phyloP scores from a whole-genome alignment of 2,797 vertebrate genomes.

The Sebastes nivosus region DNA sequence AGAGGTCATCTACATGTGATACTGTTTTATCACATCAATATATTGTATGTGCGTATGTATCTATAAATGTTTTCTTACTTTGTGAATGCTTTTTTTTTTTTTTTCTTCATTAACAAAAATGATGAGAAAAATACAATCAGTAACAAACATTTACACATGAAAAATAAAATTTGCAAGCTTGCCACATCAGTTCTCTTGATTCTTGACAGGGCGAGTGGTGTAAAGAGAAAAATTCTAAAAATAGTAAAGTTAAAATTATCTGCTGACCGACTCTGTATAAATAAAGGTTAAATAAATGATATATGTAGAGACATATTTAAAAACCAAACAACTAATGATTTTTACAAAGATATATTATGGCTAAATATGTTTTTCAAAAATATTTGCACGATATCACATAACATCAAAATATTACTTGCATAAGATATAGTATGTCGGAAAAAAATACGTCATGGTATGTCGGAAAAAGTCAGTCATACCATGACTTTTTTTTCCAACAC shows the following conservation, averaged over 20 bases:
- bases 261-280: background rate
- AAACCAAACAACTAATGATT: background rate
- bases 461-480: background rate
- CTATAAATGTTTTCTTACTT: slow-evolving; percentile 70
- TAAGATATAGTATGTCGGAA: no score
- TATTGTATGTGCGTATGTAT: slow-evolving; percentile 52
- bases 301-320: background rate
- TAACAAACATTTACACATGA: slow-evolving; percentile 67
- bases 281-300: background rate
- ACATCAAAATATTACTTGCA: no score
- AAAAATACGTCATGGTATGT: no score
- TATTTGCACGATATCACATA: background rate
- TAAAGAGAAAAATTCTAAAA: no score
- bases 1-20: slow-evolving; percentile 20
- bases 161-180: slow-evolving; percentile 67
- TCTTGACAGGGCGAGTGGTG: background rate
- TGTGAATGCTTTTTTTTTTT: slow-evolving; percentile 70
- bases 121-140: slow-evolving; percentile 65
- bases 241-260: no score
- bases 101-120: slow-evolving; percentile 59
- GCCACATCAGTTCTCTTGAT: slow-evolving; percentile 22
- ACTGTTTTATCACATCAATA: slow-evolving; percentile 55
- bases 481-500: background rate
- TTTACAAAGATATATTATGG: background rate
- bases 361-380: no score